Evolutionary conservation across 1,140 invertebrate genomes (phyloP), one percentile per base, ranked within the genome.

Genomic region (Fopius arisanus): DNA sequence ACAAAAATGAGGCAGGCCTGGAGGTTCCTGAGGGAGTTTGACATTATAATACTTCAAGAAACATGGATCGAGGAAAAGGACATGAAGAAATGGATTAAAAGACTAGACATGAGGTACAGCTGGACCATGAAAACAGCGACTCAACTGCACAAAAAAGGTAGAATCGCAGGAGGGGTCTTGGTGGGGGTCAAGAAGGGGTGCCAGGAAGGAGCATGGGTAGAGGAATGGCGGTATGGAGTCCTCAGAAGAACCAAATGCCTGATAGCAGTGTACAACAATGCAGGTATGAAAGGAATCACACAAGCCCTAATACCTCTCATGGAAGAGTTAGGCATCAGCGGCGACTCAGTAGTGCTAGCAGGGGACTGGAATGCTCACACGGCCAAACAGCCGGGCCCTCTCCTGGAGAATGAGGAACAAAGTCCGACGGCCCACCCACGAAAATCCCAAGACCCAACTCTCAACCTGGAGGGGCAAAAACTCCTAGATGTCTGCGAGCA

Each of bases 21-120:
- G 14, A 41, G 65, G 5, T 72, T 48, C n/a, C 16, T 76, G 19
- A 31, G 41, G 4, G n/a, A 59, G n/a, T 73, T 37, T 41, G 75
- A 76, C 26, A 70, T 76, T 4, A 37, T 76, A 12, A 16, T 73
- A 1, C 19, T 77, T 26, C 71, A 73, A 41, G 75, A 76, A 40
- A 70, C 71, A 19, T 76, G 75, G 71, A 0, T 76, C 3, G 71
- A 70, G 26, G 31, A 48, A 28, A 43, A 28, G 10, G 7, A 63
- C n/a, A 26, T 51, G 28, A 43, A 70, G 16, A 28, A 33, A 1
- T 68, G 48, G 12, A 21, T 70, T 14, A 16, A 59, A 0, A 77
- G 67, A 26, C 21, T 73, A 6, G 29, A 65, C 31, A 69, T 19
- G 12, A 43, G 12, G 4, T 43, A 37, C 12, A 37, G 33, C 33